Conservation (phyloP, 2,113 vertebrate genomes). For the Rissa tridactyla region DNA sequence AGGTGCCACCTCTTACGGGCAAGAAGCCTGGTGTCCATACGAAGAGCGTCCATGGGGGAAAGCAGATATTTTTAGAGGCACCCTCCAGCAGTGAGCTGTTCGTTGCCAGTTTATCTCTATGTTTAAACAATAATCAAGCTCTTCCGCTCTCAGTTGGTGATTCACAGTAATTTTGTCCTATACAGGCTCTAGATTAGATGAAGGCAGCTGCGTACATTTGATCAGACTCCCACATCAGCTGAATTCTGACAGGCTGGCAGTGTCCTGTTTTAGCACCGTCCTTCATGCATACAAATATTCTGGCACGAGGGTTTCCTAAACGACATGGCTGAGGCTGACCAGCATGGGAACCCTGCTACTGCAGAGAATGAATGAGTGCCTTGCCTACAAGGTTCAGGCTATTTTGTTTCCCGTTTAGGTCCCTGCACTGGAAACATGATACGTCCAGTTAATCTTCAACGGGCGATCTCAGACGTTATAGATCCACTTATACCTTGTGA, state of each 20-base stretch:
- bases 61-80: background rate
- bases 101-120: background rate
- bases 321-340: background rate
- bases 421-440: slow-evolving; percentile 55
- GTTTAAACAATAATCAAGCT: slow-evolving; percentile 8
- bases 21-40: background rate
- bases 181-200: background rate
- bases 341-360: slow-evolving; percentile 46
- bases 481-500: slow-evolving; percentile 73
- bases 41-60: background rate
- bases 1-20: background rate
- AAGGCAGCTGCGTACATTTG: background rate
- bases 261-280: background rate
- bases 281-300: slow-evolving; percentile 18
- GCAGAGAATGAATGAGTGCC: background rate
- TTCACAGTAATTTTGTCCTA: slow-evolving; percentile 12
- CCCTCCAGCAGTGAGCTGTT: background rate
- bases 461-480: slow-evolving; percentile 68
- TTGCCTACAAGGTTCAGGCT: slow-evolving; percentile 1
- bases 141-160: slow-evolving; percentile 5
- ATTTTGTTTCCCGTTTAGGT: slow-evolving; percentile 37
- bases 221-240: slow-evolving; percentile 3
- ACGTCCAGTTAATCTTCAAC: slow-evolving; percentile 70
- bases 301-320: slow-evolving; percentile 25
- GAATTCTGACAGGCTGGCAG: background rate